Evolutionary conservation across 2,797 vertebrate genomes (phyloP), one percentile per base, ranked within the genome.

Genomic region (Aeoliscus strigatus): DNA sequence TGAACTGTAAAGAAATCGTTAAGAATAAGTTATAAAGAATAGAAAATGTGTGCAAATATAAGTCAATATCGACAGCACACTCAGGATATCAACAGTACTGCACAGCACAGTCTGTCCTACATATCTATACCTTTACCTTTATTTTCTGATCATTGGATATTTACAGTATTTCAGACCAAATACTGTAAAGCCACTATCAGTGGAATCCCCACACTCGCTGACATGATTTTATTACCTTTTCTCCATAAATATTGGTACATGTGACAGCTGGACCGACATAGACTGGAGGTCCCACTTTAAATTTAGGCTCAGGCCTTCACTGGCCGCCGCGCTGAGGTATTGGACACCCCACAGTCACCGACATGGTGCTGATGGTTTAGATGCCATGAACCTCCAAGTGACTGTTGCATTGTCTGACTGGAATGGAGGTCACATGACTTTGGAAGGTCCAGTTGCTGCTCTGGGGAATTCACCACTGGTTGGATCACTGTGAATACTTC

Each of bases 181-280:
- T 15, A 48, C 39, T 11, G 50, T 32, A 26, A 48, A 54, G 41
- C 31, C 40, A 53, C 36, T 45, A 56, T 61, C 5, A 33, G 42
- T 38, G 34, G 40, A 25, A 47, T 60, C 45, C 18, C 26, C 51
- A 41, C 31, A 66, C 29, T 43, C 60, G 53, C 56, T 58, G 37
- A 48, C 52, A 44, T 39, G 45, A 39, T 51, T 52, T 69, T 33
- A 57, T 15, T 21, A 37, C 14, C 9, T 34, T 60, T 60, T 52
- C 13, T 36, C 56, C 87, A 85, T 81, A 81, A 86, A 84, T 89
- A 87, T 75, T 48, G 34, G 13, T 34, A 62, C 44, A 51, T 42
- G 43, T 33, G 70, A 84, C 70, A 89, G 66, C 65, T 84, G 77
- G 77, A 51, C 62, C 52, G 25, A 39, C 43, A 60, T 56, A 56